These are phyloP conservation scores for Scomber scombrus DNA, from an alignment of 2,113 vertebrate species.

Conservation along the genomic window DNA sequence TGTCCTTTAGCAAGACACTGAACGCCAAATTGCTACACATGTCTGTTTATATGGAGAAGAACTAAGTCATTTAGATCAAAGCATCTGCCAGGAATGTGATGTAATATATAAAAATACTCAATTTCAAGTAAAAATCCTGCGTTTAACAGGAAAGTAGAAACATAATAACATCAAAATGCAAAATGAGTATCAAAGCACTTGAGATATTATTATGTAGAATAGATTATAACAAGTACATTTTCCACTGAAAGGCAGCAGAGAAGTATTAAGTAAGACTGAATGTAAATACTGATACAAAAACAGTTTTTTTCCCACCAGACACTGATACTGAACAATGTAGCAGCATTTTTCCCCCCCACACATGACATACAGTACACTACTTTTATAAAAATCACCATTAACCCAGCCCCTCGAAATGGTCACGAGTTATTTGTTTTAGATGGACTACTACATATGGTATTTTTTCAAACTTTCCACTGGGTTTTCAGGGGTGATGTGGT, in stretches of 20 bases:
- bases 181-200: neutral
- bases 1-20: too few species aligned
- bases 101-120: neutral
- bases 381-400: neutral
- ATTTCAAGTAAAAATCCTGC: neutral
- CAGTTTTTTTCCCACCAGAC: too few species aligned
- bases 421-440: slow-evolving; percentile 28
- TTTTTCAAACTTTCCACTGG: neutral
- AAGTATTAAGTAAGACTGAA: too few species aligned
- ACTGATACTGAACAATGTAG: too few species aligned
- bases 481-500: slow-evolving; percentile 29
- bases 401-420: slow-evolving; percentile 3
- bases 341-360: neutral
- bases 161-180: neutral
- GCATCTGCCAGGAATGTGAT: neutral
- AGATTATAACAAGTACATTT: too few species aligned
- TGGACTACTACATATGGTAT: neutral
- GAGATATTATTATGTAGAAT: neutral
- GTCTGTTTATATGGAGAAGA: too few species aligned
- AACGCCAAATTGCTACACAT: too few species aligned
- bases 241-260: neutral
- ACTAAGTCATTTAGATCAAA: neutral
- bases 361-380: slow-evolving; percentile 1
- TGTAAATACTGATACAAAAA: too few species aligned
- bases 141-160: too few species aligned